These are phyloP conservation scores for Telmatherina bonti DNA, from an alignment of 2,797 vertebrate genomes.

Conservation along the genomic window DNA sequence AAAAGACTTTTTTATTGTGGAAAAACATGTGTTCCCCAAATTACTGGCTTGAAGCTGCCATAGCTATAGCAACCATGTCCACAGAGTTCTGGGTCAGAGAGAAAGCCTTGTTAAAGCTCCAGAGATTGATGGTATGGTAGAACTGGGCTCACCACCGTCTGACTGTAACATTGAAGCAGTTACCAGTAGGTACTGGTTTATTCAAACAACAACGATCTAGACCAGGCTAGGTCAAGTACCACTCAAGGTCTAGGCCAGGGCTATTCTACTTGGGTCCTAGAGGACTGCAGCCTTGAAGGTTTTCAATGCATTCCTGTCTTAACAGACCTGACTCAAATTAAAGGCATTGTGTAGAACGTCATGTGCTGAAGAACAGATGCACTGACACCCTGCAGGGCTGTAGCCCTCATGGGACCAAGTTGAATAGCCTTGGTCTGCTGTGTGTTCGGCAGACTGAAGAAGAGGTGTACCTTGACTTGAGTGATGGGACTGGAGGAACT, in stretches of 20 bases:
- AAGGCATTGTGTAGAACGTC: too few species aligned
- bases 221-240: too few species aligned
- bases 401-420: conserved; percentile 7
- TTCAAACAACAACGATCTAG: conserved; percentile 44
- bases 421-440: conserved; percentile 54
- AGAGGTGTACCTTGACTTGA: conserved; percentile 93
- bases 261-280: too few species aligned
- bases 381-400: too few species aligned
- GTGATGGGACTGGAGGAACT: conserved; percentile 96
- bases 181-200: conserved; percentile 56
- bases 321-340: too few species aligned
- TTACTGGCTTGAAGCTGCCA: conserved; percentile 71
- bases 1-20: conserved; percentile 64
- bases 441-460: conserved; percentile 44
- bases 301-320: too few species aligned
- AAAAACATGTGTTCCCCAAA: conserved; percentile 76
- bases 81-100: conserved; percentile 79
- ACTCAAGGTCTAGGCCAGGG: too few species aligned
- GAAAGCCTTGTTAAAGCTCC: conserved; percentile 77
- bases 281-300: too few species aligned
- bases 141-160: conserved; percentile 48
- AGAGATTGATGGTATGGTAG: conserved; percentile 79
- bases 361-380: too few species aligned
- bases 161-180: conserved; percentile 42
- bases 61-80: conserved; percentile 83